Conservation (phyloP, 2,797 vertebrate species). For the Sebastes steindachneri region DNA sequence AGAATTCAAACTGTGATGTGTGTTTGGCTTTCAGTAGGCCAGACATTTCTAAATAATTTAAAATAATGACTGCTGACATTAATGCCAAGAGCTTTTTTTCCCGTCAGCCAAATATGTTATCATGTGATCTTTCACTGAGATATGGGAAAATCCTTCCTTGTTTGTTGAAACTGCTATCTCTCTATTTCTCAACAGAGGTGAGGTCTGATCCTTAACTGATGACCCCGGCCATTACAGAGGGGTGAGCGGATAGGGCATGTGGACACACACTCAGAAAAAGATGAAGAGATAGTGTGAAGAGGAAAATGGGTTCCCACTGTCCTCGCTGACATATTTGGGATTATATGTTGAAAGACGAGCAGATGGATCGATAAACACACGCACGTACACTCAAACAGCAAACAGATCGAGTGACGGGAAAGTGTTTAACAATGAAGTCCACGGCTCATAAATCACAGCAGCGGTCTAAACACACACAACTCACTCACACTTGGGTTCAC, state of each 20-base stretch:
- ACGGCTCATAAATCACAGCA: conserved; percentile 62
- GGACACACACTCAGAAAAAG: conserved; percentile 43
- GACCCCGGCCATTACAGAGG: conserved; percentile 61
- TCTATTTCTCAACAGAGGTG: conserved; percentile 69
- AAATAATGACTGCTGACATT: conserved; percentile 34
- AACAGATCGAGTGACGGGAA: conserved; percentile 47
- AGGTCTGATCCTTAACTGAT: conserved; percentile 71
- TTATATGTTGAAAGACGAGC: conserved; percentile 44
- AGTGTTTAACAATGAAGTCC: conserved; percentile 41
- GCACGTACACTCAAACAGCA: conserved; percentile 10
- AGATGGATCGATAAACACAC: conserved; percentile 30
- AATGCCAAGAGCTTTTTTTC: conserved; percentile 41
- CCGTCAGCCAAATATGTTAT: conserved; percentile 72
- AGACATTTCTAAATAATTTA: conserved; percentile 1
- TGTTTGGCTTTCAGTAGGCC: conserved; percentile 7
- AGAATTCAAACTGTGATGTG: neutral
- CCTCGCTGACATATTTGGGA: conserved; percentile 54
- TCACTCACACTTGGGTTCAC: conserved; percentile 37
- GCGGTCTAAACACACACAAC: conserved; percentile 25
- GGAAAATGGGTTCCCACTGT: conserved; percentile 52
- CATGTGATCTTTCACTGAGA: conserved; percentile 59
- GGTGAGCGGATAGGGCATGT: conserved; percentile 22
- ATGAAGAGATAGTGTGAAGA: conserved; percentile 56
- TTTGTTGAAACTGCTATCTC: conserved; percentile 64
- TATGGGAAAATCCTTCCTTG: conserved; percentile 55